Evolutionary conservation across 1,140 invertebrate species (phyloP), one percentile per base, ranked within the genome.

Genomic region (Ctenoplectra terminalis): DNA sequence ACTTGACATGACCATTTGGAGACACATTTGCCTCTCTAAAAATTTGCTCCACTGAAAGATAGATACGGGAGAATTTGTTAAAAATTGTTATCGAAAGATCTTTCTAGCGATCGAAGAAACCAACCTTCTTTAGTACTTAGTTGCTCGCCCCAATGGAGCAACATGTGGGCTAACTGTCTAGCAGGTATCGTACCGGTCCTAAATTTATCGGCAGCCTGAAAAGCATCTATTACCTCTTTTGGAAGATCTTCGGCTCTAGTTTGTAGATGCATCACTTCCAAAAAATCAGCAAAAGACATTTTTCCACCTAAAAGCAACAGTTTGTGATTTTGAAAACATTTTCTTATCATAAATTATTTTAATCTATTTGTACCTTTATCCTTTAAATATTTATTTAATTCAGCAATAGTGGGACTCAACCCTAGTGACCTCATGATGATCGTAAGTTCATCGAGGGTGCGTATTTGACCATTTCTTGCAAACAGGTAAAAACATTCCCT

Each of bases 201-300:
- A 20, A 95, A 93, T 1, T 94, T 94, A 94, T 99, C 98, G 15
- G 96, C 96, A 20, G 98, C 97, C 92, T 95, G 95, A 92, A 99
- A 99, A 1, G 98, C 98, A 80, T 97, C 96, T 29, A 98, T 95
- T 0, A 96, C 96, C 95, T 99, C 98, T 90, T 96, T 96, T 0
- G 98, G 97, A 50, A 98, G 93, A 91, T 98, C 97, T 92, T 99
- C 98, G 5, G 96, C 96, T 90, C 94, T 95, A 90, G 91, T 98
- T 92, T 99, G 98, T 82, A 97, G 95, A 92, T 99, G 98, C 97
- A 99, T 98, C 2, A 99, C 97, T 91, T 99, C 98, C 13, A 99
- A 93, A 90, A 99, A 99, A 90, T 99, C 98, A 1, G 98, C 98
- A 94, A 99, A 99, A 4, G 97, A 97, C 96, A 99, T 98, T 93